phyloP scores from a whole-genome alignment of 2,888 invertebrate species.

The Caenorhabditis imperialis region DNA sequence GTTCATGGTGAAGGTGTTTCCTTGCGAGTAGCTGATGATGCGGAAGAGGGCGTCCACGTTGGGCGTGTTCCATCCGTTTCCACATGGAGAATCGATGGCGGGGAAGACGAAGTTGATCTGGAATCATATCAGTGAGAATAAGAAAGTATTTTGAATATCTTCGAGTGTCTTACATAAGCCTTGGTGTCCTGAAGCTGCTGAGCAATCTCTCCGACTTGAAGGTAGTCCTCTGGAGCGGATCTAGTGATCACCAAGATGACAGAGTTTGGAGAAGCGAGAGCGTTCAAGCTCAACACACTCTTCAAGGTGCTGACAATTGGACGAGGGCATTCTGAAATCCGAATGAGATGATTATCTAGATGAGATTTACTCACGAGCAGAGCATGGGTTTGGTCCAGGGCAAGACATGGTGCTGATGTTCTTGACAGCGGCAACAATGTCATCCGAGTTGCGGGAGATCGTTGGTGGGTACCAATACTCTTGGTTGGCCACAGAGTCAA shows the following conservation, averaged over 20 bases:
- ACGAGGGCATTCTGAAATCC: constrained; percentile 65
- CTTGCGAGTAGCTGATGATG: constrained; percentile 63
- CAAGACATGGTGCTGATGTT: constrained; percentile 57
- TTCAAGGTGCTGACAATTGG: constrained; percentile 63
- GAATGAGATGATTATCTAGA: no score
- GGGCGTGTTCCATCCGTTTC: constrained; percentile 64
- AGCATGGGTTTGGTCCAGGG: constrained; percentile 56
- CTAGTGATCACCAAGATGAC: constrained; percentile 67
- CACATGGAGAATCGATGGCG: constrained; percentile 68
- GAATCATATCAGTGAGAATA: neutral
- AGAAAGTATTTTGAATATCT: neutral
- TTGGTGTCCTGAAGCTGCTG: constrained; percentile 41
- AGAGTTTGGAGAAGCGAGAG: constrained; percentile 63
- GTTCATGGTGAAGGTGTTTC: constrained; percentile 66
- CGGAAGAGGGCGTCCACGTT: constrained; percentile 52
- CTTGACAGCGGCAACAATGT: constrained; percentile 63
- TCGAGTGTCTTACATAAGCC: constrained; percentile 34
- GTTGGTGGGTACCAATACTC: constrained; percentile 59
- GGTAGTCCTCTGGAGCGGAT: constrained; percentile 69
- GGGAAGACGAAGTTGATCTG: constrained; percentile 66
- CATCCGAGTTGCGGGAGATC: constrained; percentile 54
- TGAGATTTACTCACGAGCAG: constrained; percentile 41
- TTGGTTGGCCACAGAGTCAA: constrained; percentile 67
- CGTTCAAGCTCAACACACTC: constrained; percentile 47
- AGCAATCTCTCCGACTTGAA: constrained; percentile 45